Conservation (phyloP, 2,113 vertebrate genomes). For the Cephalophus harveyi region DNA sequence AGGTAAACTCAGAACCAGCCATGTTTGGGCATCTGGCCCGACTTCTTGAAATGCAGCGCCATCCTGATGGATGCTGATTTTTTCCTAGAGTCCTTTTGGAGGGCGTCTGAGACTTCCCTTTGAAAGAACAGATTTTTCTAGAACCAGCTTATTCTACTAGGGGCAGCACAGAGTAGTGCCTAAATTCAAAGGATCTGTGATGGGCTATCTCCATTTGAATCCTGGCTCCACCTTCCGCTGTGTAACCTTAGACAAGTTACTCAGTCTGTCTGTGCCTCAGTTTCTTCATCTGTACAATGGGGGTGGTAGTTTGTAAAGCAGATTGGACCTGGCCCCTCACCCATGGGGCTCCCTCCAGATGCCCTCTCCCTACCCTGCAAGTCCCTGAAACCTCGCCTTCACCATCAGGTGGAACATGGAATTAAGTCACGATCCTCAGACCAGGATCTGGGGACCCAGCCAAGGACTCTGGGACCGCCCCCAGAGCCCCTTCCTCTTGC, state of each 20-base stretch:
- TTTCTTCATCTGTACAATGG: not conserved
- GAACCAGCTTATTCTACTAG: not conserved
- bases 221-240: not conserved
- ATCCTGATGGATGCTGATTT: not conserved
- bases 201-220: not conserved
- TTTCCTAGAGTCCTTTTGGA: not conserved
- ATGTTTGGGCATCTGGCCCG: not conserved
- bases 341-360: not conserved
- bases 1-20: not conserved
- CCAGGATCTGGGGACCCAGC: not conserved
- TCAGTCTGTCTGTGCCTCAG: not conserved
- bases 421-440: constrained; percentile 37
- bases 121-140: not conserved
- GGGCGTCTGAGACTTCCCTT: not conserved
- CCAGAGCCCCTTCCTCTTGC: not conserved
- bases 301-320: too few relatives aligned
- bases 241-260: not conserved
- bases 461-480: constrained; percentile 11
- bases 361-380: too few relatives aligned
- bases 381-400: not conserved
- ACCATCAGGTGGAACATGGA: constrained; percentile 5
- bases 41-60: too few relatives aligned
- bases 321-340: not conserved
- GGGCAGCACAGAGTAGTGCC: not conserved
- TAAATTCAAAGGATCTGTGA: not conserved